Conservation (phyloP, 2,888 invertebrate genomes). For the Hetaerina titia region DNA sequence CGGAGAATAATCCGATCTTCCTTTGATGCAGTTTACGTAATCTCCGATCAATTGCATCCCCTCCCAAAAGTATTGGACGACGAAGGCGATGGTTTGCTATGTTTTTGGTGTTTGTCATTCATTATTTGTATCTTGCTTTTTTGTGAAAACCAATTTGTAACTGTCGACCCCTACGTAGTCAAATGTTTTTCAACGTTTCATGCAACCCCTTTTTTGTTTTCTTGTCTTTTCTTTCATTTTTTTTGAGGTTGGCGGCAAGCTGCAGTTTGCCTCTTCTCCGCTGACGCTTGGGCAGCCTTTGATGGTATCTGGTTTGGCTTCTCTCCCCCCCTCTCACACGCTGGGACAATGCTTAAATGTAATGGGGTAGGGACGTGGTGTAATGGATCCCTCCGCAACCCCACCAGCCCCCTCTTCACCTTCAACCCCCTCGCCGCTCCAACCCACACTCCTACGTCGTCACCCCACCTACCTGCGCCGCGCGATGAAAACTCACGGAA, state of each 20-base stretch:
- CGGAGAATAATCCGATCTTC: too few relatives aligned
- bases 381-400: slow-evolving; percentile 39
- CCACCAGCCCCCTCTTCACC: not conserved
- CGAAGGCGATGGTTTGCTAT: not conserved
- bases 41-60: too few relatives aligned
- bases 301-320: slow-evolving; percentile 75
- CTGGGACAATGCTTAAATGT: slow-evolving; percentile 67
- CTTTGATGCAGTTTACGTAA: too few relatives aligned
- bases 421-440: not conserved
- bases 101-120: slow-evolving; percentile 15
- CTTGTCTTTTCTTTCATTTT: slow-evolving; percentile 73
- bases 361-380: slow-evolving; percentile 64
- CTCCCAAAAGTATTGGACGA: too few relatives aligned
- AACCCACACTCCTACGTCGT: too few relatives aligned
- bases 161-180: slow-evolving; percentile 65
- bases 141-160: slow-evolving; percentile 68
- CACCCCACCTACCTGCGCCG: not conserved
- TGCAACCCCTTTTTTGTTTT: slow-evolving; percentile 67
- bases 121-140: slow-evolving; percentile 68
- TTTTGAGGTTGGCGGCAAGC: slow-evolving; percentile 81
- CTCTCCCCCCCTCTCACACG: slow-evolving; percentile 69
- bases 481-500: not conserved
- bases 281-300: slow-evolving; percentile 81
- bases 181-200: slow-evolving; percentile 68
- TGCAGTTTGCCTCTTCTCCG: slow-evolving; percentile 80